Base-by-base conservation (phyloP, 1,140 invertebrate species). In the Temnothorax nylanderi region DNA sequence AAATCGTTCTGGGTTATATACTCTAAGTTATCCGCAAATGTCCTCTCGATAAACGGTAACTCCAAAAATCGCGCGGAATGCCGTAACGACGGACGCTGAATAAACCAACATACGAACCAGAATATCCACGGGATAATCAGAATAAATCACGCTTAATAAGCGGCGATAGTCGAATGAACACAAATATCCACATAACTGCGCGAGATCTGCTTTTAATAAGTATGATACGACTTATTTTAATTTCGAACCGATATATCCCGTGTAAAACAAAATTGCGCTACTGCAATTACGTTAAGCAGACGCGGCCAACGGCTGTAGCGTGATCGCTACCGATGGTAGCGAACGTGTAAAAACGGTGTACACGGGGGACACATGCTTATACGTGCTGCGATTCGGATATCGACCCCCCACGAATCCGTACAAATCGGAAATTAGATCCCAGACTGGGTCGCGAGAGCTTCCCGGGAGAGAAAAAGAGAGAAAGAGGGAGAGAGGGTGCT, bases 391-490 rank as follows among this genome's bases (percentile, higher is more conserved):
- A 85, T 90, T 76, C 75, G 76, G 87, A 72, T 86, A 85, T 91
- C 89, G 92, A 89, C 91, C 91, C 92, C 92, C 92, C 88, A 91
- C 76, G 87, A 92, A 88, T 78, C n/a, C 62, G 81, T 91, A 91
- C 87, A 92, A 93, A 92, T 93, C 91, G 89, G 90, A 91, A 88
- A 88, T 86, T 89, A 91, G 88, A 88, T 89, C 86, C 87, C 81
- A 71, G 32, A 67, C 76, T 51, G 85, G 87, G 75, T 86, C 87
- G 62, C 72, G 82, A 56, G 77, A 56, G 49, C 21, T 65, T 47
- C 3, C 13, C 21, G 16, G 18, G 26, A 13, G 32, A 44, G 21
- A 18, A 34, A 47, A 16, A 32, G 16, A 32, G 18, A 34, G n/a
- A 54, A 16, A 6, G 16, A 51, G 62, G 37, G 51, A 6, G 51